A percentile compares a stretch with the other conserved stretches of the same genome.
Evolutionary conservation across 2,113 vertebrate species (phyloP).

Genomic region (Cygnus buccinator): DNA sequence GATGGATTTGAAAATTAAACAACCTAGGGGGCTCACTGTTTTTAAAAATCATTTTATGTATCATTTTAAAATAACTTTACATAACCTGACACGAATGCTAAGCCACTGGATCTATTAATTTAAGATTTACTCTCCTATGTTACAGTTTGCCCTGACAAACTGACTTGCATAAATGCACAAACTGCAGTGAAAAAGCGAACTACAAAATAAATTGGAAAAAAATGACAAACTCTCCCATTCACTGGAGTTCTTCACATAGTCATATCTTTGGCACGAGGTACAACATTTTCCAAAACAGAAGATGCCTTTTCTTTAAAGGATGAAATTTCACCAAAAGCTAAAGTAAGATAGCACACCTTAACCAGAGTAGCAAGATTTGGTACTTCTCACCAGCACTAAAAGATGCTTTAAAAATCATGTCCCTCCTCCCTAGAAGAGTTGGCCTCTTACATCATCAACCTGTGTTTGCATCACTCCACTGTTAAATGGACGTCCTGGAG

Average conservation of each 20-base stretch:
- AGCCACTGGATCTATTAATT: conserved; percentile 42
- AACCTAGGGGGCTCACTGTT: conserved; percentile 51
- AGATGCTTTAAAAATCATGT: not conserved
- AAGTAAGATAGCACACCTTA: not conserved
- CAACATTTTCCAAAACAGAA: not conserved
- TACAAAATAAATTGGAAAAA: not conserved
- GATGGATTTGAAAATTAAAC: conserved; percentile 69
- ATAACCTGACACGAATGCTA: not conserved
- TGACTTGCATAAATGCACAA: conserved; percentile 11
- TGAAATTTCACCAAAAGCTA: not conserved
- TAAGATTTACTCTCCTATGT: not conserved
- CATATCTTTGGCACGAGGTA: not conserved
- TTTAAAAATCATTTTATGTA: conserved; percentile 57
- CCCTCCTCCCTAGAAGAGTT: not conserved
- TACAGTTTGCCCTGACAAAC: conserved; percentile 7
- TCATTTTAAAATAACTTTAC: conserved; percentile 65
- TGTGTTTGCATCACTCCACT: not conserved
- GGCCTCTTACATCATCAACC: not conserved
- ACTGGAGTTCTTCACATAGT: not conserved
- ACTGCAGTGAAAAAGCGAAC: not conserved
- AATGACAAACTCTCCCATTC: not conserved
- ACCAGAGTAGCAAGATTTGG: not conserved
- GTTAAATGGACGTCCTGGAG: not conserved
- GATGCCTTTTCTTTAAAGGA: not conserved
- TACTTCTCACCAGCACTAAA: not conserved